Evolutionary conservation across 2,888 invertebrate species (phyloP), one percentile per base, ranked within the genome.

Genomic region (Folsomia manolachei): DNA sequence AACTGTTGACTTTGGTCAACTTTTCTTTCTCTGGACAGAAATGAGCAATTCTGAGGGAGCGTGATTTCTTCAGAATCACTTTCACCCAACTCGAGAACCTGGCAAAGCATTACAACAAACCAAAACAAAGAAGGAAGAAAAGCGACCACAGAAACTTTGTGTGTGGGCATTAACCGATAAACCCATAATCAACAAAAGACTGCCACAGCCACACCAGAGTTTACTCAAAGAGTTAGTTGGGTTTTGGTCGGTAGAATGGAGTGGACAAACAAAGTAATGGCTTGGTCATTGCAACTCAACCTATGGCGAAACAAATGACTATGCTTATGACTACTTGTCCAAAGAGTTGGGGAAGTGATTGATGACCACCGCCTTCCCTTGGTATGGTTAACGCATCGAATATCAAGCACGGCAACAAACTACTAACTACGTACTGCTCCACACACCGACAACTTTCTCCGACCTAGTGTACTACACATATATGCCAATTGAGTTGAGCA

Each of bases 251-350:
- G 21, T 39, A 9, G 39, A n/a, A 56, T 7, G 7, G 21, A n/a
- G 19, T 19, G 19, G 19, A 56, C 56, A 56, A 56, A 56, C 56
- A n/a, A 56, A 56, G 11, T 56, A 56, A 56, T 56, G 21, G 19
- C 56, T 56, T 56, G 56, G 56, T 18, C 56, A 19, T 19, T 56
- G 56, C 56, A 7, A 19, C 56, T 21, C 56, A 56, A 19, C 21
- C 56, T n/a, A 56, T 21, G 56, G 56, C 56, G n/a, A 56, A 56
- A 56, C 56, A 56, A 56, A 56, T 56, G 56, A 51, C 56, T 7
- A 21, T 56, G 56, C 56, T 56, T 56, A 56, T 56, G 56, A 56
- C 56, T 56, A 56, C 56, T 56, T 56, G 56, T 56, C 56, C 21
- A 18, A n/a, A n/a, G 56, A 56, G 11, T 56, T n/a, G 21, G 21